A percentile compares a stretch with the other conserved stretches of the same genome.
phyloP scores from a whole-genome alignment of 2,888 invertebrate species.

The Hirtodrosophila confusa region DNA sequence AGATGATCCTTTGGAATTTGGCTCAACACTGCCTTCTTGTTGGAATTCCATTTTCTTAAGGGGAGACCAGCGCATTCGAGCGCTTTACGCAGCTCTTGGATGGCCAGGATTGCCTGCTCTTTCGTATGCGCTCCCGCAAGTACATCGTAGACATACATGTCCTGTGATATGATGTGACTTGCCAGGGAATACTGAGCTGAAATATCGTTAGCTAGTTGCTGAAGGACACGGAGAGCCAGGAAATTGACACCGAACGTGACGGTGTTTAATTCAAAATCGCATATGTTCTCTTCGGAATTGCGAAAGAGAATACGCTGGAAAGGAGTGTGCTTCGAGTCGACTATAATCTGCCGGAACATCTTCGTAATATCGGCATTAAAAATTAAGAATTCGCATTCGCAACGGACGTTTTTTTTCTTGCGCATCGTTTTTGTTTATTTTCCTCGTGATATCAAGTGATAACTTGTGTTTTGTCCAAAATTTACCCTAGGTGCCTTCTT shows the following conservation, averaged over 20 bases:
- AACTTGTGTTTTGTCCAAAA: too few relatives aligned
- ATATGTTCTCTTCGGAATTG: neutral
- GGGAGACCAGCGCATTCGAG: too few relatives aligned
- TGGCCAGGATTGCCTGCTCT: neutral
- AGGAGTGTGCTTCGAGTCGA: too few relatives aligned
- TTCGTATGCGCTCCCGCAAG: constrained; percentile 12
- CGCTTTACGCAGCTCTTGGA: neutral
- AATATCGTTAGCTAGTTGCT: neutral
- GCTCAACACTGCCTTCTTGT: neutral
- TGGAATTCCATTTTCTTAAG: constrained; percentile 9
- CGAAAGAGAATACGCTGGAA: too few relatives aligned
- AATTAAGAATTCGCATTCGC: too few relatives aligned
- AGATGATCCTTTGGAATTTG: constrained; percentile 9
- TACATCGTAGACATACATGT: constrained; percentile 27
- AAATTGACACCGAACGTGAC: constrained; percentile 6
- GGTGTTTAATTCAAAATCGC: too few relatives aligned
- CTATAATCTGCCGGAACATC: neutral
- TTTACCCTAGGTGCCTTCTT: too few relatives aligned
- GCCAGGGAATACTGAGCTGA: constrained; percentile 1
- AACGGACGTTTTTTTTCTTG: too few relatives aligned
- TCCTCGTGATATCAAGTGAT: too few relatives aligned
- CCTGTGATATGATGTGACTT: constrained; percentile 1
- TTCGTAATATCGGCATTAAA: constrained; percentile 1
- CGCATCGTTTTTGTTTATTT: too few relatives aligned
- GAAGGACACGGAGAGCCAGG: neutral